phyloP scores from a whole-genome alignment of 2,113 vertebrate genomes.

The Penelope pileata region DNA sequence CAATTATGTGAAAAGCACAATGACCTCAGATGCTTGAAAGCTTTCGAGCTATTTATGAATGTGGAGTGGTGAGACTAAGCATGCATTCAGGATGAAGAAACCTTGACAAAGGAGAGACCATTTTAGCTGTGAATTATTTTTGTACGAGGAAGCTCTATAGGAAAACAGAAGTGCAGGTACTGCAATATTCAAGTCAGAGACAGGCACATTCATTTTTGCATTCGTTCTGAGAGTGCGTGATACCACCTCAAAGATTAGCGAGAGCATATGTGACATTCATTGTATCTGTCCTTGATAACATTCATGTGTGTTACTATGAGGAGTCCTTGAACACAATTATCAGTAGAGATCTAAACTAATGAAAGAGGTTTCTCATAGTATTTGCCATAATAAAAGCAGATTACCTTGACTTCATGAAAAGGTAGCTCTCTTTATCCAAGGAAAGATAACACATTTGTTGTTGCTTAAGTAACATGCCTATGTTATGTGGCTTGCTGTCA shows the following conservation, averaged over 20 bases:
- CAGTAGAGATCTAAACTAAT: not conserved
- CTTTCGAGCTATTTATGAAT: conserved; percentile 77
- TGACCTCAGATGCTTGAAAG: conserved; percentile 77
- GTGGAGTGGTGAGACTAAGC: conserved; percentile 7
- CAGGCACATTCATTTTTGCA: not conserved
- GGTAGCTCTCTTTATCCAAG: not conserved
- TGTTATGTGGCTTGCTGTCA: not conserved
- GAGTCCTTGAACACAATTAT: not conserved
- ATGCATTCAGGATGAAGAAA: conserved; percentile 75
- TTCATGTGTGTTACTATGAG: not conserved
- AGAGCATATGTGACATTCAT: not conserved
- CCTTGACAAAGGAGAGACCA: conserved; percentile 40
- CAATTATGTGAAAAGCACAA: conserved; percentile 81
- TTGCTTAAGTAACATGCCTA: not conserved
- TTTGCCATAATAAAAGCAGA: not conserved
- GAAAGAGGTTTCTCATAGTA: not conserved
- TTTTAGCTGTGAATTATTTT: conserved; percentile 65
- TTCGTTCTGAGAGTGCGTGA: not conserved
- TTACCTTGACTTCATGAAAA: not conserved
- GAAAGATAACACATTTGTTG: not conserved
- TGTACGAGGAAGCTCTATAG: conserved; percentile 41
- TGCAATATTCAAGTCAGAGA: conserved; percentile 15
- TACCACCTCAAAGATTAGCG: not conserved
- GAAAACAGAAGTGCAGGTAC: conserved; percentile 26
- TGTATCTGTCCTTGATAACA: not conserved